Evolutionary conservation across 2,888 invertebrate species (phyloP).

Genomic region (Horisme vitalbata): DNA sequence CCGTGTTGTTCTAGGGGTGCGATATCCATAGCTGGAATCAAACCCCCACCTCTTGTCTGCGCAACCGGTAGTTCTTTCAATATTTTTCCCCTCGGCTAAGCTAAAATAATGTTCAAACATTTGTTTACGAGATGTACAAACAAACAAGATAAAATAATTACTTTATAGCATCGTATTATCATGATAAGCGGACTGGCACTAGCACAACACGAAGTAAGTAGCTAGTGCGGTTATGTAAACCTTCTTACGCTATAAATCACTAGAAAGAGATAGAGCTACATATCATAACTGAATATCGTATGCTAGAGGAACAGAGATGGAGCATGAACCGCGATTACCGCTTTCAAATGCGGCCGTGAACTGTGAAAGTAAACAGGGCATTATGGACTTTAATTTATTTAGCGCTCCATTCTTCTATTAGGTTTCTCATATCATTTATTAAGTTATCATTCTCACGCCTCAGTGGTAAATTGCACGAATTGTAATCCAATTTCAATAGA

Average conservation of each 20-base stretch:
- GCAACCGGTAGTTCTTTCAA: too few species aligned
- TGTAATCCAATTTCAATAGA: constrained; percentile 13
- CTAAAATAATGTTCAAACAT: background rate
- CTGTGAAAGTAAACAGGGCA: constrained; percentile 67
- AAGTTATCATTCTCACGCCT: constrained; percentile 24
- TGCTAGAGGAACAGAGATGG: constrained; percentile 41
- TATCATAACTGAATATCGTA: constrained; percentile 24
- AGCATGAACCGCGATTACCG: constrained; percentile 31
- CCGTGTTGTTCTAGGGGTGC: too few species aligned
- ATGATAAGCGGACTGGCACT: constrained; percentile 62
- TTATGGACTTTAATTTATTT: constrained; percentile 53
- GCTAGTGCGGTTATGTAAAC: constrained; percentile 61
- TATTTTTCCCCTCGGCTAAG: background rate
- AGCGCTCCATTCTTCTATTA: constrained; percentile 45
- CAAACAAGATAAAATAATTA: constrained; percentile 68
- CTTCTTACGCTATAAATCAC: constrained; percentile 64
- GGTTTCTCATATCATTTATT: constrained; percentile 27
- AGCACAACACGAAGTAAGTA: constrained; percentile 62
- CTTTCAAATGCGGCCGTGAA: constrained; percentile 61
- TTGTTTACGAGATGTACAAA: constrained; percentile 19
- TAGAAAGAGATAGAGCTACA: constrained; percentile 48
- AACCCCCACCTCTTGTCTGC: too few species aligned
- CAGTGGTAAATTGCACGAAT: constrained; percentile 13
- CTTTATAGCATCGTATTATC: constrained; percentile 68
- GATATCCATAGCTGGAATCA: too few species aligned